Base-by-base conservation (phyloP, 1,140 invertebrate genomes). In the Cyphomyrmex costatus region DNA sequence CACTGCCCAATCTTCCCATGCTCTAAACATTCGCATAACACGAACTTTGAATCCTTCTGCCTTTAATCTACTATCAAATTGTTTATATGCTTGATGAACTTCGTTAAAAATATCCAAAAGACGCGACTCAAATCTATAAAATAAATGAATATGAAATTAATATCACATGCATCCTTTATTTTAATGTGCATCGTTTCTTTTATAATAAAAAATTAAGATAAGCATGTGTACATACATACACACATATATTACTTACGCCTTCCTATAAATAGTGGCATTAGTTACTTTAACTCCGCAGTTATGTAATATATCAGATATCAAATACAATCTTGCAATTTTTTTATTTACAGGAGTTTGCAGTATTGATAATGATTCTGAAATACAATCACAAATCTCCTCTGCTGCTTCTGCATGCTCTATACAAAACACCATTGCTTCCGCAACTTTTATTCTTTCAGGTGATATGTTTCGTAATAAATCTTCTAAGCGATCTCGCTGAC, bases 1-100 rank as follows among this genome's bases (percentile, higher is more conserved):
- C 70, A 99, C 97, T 46, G 98, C 97, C 97, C 99, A 99, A 92
- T 99, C 99, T 95, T 99, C 98, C 99, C 99, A 99, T 2, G 99
- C 98, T 92, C 98, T 96, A 93, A 99, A 98, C 92, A 98, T 98
- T 92, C 97, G 96, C 96, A 99, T 98, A n/a, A 99, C 98, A 85
- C 99, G 96, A 89, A 98, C 97, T 95, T 99, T 98, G 94, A 99
- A 99, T 51, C 99, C 98, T 95, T 99, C 99, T 49, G 98, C 98
- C 95, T 99, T 99, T 60, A 99, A 94, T 85, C 98, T 96, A 88
- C 98, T 98, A 90, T 99, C 97, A 93, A 99, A 97, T 63, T 95
- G 96, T 92, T 97, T 96, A 93, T 97, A 98, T 21, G 97, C 96
- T 92, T 96, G 96, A 94, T 98, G 97, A 3, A 99, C 94, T 93